Evolutionary conservation across 2,797 vertebrate species (phyloP), one percentile per base, ranked within the genome.

Genomic region (Synanceia verrucosa): DNA sequence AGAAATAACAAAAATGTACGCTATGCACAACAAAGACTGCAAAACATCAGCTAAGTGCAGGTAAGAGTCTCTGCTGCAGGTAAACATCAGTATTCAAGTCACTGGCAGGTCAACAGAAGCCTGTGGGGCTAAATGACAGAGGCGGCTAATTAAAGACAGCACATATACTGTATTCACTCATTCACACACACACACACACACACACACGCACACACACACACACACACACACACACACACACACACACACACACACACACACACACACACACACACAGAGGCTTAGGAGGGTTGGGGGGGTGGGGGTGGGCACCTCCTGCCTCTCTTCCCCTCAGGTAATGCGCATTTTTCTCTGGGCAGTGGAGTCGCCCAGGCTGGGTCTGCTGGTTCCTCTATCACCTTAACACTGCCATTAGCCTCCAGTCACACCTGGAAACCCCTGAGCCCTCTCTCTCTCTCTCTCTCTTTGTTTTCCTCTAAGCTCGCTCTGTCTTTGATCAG

Each of bases 341-440:
- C 82, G 88, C 92, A 93, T 93, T 77, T 79, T 73, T 75, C 87
- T 73, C 82, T 66, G 78, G 88, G 87, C 76, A 78, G 65, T 83
- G 92, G 91, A 94, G 91, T 79, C 90, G 78, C 78, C 61, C 52
- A 84, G 90, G 78, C 91, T 90, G 90, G 73, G 56, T 68, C 63
- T 76, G 68, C 67, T 55, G 67, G 73, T 79, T 79, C 79, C 70
- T 63, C 85, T 68, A 70, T 71, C 83, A 80, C 59, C 71, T 41
- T 78, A 62, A 85, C 62, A 59, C 77, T 78, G 68, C 81, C 85
- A 86, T 88, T 85, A 88, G 70, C 78, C 85, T 79, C 34, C 70
- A 81, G 76, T 82, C 88, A 86, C 89, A 92, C 89, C 90, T 92
- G 84, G 79, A 90, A 82, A 55, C 58, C 73, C 43, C 48, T 80